Base-by-base conservation (phyloP, 2,113 vertebrate genomes). In the Paralichthys olivaceus region DNA sequence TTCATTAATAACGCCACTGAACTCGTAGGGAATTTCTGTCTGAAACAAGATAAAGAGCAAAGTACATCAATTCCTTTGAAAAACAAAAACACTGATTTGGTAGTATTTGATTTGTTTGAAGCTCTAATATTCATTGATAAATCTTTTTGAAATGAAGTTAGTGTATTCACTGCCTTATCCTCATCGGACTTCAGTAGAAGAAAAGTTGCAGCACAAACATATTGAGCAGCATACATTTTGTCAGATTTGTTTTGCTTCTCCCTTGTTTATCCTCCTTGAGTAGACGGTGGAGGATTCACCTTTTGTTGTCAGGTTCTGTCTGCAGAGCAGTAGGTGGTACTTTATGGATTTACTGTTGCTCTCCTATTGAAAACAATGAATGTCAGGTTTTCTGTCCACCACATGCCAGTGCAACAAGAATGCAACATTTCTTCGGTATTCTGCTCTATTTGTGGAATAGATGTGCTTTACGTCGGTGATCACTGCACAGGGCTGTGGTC, bases 301-400 rank as follows among this genome's bases (percentile, higher is more conserved):
- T 82, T 77, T 77, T 67, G 72, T 83, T 81, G 69, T 81, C 49
- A 84, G 55, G 9, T 77, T 75, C 40, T 75, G 64, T 81, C 69
- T 84, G 70, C 74, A 72, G 70, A 88, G 62, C 86, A 75, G 77
- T 58, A 58, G 79, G 72, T 84, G 78, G 58, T 83, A 56, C 37
- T 84, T 80, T 80, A 83, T 86, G 59, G 80, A 85, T 88, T 84
- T 80, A 61, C 76, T 72, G 71, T 74, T 80, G 65, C 49, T 69
- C 29, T 76, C 29, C 64, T 64, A 20, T 76, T 78, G 77, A 81
- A 82, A 87, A 80, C 75, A 76, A 85, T 75, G 47, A 84, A 69
- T 85, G 65, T 82, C 68, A 79, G 58, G 2, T 19, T 86, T 45
- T 74, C 80, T 79, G 67, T 84, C 56, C 58, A 20, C 32, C 45